phyloP scores from a whole-genome alignment of 2,797 vertebrate species.

The Sorex maritimensis region DNA sequence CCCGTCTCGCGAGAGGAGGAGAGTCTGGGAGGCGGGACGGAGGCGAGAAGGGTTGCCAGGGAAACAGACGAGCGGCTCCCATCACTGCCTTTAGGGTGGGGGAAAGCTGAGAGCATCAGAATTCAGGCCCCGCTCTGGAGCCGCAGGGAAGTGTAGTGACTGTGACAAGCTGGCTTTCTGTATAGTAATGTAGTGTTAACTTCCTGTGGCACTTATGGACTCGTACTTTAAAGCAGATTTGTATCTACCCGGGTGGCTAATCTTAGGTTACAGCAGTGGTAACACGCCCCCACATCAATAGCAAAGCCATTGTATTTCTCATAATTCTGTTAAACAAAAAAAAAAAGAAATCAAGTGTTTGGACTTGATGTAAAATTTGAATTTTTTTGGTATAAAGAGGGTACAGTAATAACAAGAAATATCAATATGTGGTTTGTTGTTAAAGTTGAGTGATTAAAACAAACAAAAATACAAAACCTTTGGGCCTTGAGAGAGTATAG shows the following conservation, averaged over 20 bases:
- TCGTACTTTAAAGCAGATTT: slow-evolving; percentile 54
- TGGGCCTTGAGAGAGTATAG: no score
- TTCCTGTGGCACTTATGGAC: slow-evolving; percentile 1
- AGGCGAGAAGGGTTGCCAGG: slow-evolving; percentile 18
- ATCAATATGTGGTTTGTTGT: background rate
- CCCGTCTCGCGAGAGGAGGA: slow-evolving; percentile 70
- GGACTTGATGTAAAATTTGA: slow-evolving; percentile 40
- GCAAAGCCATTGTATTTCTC: slow-evolving; percentile 65
- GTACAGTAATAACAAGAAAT: slow-evolving; percentile 34
- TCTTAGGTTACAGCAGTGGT: background rate
- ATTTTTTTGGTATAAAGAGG: background rate
- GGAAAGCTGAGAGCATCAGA: background rate
- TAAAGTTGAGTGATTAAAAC: slow-evolving; percentile 35
- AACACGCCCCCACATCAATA: background rate
- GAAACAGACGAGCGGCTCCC: slow-evolving; percentile 43
- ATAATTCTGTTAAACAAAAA: background rate
- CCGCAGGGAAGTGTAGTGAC: slow-evolving; percentile 63
- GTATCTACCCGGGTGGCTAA: slow-evolving; percentile 33
- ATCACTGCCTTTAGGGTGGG: background rate
- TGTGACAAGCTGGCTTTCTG: slow-evolving; percentile 12
- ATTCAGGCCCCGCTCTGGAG: slow-evolving; percentile 66
- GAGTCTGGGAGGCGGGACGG: rapidly evolving
- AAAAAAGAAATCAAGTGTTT: background rate
- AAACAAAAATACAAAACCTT: background rate
- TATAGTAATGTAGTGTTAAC: slow-evolving; percentile 14